phyloP scores from a whole-genome alignment of 2,113 vertebrate genomes.

The Calonectris borealis region DNA sequence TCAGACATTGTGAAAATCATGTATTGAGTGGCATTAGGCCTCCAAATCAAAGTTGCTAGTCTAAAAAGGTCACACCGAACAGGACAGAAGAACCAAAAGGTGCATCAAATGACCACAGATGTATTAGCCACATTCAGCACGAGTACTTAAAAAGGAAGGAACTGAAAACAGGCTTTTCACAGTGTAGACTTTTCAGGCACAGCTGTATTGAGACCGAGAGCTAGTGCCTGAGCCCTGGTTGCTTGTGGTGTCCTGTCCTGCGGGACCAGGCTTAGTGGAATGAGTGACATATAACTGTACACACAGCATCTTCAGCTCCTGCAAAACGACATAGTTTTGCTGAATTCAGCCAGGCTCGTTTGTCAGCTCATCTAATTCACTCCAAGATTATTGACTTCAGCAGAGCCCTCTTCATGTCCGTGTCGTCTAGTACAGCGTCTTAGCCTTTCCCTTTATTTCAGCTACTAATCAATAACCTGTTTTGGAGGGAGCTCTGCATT shows the following conservation, averaged over 20 bases:
- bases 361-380: not conserved
- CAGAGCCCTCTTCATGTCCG: not conserved
- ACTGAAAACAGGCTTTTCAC: not conserved
- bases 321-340: not conserved
- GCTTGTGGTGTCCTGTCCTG: not conserved
- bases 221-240: not conserved
- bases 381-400: not conserved
- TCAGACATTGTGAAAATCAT: not conserved
- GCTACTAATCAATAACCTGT: not conserved
- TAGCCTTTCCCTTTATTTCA: not conserved
- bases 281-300: not conserved
- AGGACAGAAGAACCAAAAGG: not conserved
- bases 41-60: not conserved
- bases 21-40: not conserved
- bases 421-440: rapidly evolving
- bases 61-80: not conserved
- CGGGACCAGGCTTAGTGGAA: not conserved
- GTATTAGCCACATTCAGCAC: not conserved
- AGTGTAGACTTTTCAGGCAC: not conserved
- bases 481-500: not conserved
- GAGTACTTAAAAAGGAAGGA: not conserved
- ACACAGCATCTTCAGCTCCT: not conserved
- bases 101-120: not conserved
- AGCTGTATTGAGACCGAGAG: not conserved
- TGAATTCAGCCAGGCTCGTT: not conserved